Evolutionary conservation across 2,113 vertebrate genomes (phyloP), one percentile per base, ranked within the genome.

Genomic region (Equus przewalskii): DNA sequence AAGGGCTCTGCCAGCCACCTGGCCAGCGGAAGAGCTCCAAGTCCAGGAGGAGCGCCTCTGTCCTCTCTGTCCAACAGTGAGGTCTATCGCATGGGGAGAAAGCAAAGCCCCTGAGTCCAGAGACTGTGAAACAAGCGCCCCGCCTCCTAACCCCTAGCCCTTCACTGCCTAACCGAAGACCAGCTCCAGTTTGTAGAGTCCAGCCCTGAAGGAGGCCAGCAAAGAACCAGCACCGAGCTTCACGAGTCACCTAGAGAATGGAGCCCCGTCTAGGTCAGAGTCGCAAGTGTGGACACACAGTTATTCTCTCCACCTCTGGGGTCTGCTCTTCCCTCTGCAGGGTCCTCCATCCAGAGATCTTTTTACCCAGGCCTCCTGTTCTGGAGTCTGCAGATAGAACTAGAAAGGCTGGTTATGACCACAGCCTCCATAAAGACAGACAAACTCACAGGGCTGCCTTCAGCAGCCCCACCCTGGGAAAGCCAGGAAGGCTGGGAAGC

Each of bases 11-110:
- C 78, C 58, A 36, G 78, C 54, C n/a, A 58, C 12, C 21, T 28
- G 0, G 3, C 21, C 21, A 81, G 54, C 78, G 19, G n/a, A 51
- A n/a, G 30, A 65, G 33, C 60, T 84, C 46, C n/a, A 13, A 60
- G 11, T 15, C 21, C 28, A 21, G 16, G 49, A 56, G 22, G 7
- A 26, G 2, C 0, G 2, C 4, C n/a, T 28, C n/a, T 24, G 24
- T 76, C 24, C n/a, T 46, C 64, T 62, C 60, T 15, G 11, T 93
- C 62, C 26, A 49, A 41, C 70, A 81, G 5, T n/a, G 18, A 78
- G 62, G 36, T n/a, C 41, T 12, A 1, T 6, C 11, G 36, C 18
- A 30, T 19, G 8, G 24, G n/a, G 36, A 80, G 21, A 13, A 26
- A 58, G 22, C 62, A 49, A 16, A 85, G 36, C 26, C 21, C 62